phyloP scores from a whole-genome alignment of 1,140 invertebrate genomes.

The Anastatus disparis region DNA sequence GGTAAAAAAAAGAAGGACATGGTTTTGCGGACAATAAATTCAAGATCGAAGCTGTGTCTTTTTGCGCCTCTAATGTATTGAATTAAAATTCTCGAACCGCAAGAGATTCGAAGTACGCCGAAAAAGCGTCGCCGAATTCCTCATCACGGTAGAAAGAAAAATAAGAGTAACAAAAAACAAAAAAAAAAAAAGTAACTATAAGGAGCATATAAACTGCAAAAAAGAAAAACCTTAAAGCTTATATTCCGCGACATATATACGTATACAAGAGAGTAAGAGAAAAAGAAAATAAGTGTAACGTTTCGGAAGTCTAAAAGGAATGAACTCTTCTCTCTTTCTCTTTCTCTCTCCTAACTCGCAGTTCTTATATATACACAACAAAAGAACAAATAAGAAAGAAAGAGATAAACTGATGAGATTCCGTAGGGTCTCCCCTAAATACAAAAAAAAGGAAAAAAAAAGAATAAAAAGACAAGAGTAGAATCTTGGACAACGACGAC shows the following conservation, averaged over 20 bases:
- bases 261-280: not conserved
- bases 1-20: too few species aligned
- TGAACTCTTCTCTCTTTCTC: not conserved
- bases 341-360: not conserved
- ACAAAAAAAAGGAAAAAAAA: not conserved
- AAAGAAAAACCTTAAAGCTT: not conserved
- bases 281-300: not conserved
- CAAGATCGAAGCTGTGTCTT: constrained; percentile 17
- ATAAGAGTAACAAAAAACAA: not conserved
- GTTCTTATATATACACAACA: not conserved
- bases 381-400: not conserved
- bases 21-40: constrained; percentile 25
- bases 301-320: not conserved
- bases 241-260: not conserved
- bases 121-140: constrained; percentile 19
- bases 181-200: not conserved
- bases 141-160: constrained; percentile 12
- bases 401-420: constrained; percentile 28
- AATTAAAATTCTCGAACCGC: constrained; percentile 37
- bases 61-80: constrained; percentile 38
- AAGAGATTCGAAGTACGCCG: constrained; percentile 29
- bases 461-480: not conserved
- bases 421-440: not conserved
- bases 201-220: not conserved
- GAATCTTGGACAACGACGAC: not conserved